Evolutionary conservation across 1,140 invertebrate species (phyloP), one percentile per base, ranked within the genome.

Genomic region (Andrena cerasifolii): DNA sequence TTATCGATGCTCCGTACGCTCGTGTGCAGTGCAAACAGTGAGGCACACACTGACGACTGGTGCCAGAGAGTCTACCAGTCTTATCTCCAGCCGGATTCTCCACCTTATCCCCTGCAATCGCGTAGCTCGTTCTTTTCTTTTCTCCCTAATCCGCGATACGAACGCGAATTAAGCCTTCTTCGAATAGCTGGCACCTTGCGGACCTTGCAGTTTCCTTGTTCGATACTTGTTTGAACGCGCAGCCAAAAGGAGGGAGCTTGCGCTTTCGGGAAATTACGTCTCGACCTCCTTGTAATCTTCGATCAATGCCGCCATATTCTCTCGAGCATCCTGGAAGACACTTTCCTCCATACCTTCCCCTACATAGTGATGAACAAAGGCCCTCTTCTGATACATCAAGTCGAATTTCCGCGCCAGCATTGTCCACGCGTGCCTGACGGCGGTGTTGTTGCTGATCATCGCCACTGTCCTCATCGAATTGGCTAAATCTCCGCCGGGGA

Each of bases 291-390:
- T 93, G 78, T 95, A 95, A 90, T 96, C 96, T 86, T 94, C 94
- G 83, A 95, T 94, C 31, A 97, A 90, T 18, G 96, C 94, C 67
- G 94, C 94, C 76, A 97, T 90, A 91, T 97, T 95, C 76, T 96
- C 94, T 36, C 95, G 89, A 14, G 96, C 96, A 83, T 96, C 96
- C 14, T 93, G 78, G 82, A 95, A 95, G 87, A 95, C 95, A 8
- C 93, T 94, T 90, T 97, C 96, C 90, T 97, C 96, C 94, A 97
- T 95, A 65, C 96, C 96, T 93, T 97, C 96, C 7, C 95, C 95
- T 12, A 97, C 93, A 86, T 95, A 96, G 91, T 96, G 96, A 91
- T 97, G 96, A 14, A 97, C 94, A 88, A 96, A 97, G 2, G 96
- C 96, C 59, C 95, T 90, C 89, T 96, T 96, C 26, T 93, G 91